Evolutionary conservation across 2,113 vertebrate species (phyloP), one percentile per base, ranked within the genome.

Genomic region (Colius striatus): DNA sequence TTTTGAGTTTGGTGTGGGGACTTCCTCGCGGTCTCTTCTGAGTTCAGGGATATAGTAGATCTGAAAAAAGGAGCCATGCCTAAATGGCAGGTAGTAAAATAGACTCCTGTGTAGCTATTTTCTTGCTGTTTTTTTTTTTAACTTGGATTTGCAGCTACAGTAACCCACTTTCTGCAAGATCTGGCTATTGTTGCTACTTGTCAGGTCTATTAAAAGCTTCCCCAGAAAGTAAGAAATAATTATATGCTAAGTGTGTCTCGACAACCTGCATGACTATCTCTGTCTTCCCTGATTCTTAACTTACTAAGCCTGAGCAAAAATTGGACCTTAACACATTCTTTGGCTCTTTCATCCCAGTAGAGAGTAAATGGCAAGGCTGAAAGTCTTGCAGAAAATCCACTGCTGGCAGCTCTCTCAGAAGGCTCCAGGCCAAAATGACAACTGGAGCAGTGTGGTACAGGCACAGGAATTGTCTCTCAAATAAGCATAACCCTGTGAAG

Each of bases 401-500:
- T 94, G 82, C 88, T 96, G 96, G 96, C 95, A 95, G 85, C 83
- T 75, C 53, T 72, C 80, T 90, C 38, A 72, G 88, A 72, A 90
- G 94, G 94, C 93, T 96, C 25, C 73, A 30, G 93, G 89, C 94
- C 94, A 97, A 96, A 53, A 63, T 87, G 93, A 94, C 92, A 94
- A 95, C 94, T 95, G 96, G 61, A 84, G 72, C 82, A 47, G 0
- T 84, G 79, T 94, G 61, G 68, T 86, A 84, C 70, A 93, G 94
- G 94, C 92, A 57, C 36, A 75, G 92, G 90, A 92, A 96, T 94
- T 96, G 94, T 96, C 89, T 95, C 92, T 94, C 93, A 92, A 93
- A 95, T 80, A 96, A 90, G 85, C 90, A 77, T 92, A 97, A 77
- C 92, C 45, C 94, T 95, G 73, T 90, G 92, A 94, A 90, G 83